Evolutionary conservation across 1,140 invertebrate genomes (phyloP), one percentile per base, ranked within the genome.

Genomic region (Drosophila guanche): DNA sequence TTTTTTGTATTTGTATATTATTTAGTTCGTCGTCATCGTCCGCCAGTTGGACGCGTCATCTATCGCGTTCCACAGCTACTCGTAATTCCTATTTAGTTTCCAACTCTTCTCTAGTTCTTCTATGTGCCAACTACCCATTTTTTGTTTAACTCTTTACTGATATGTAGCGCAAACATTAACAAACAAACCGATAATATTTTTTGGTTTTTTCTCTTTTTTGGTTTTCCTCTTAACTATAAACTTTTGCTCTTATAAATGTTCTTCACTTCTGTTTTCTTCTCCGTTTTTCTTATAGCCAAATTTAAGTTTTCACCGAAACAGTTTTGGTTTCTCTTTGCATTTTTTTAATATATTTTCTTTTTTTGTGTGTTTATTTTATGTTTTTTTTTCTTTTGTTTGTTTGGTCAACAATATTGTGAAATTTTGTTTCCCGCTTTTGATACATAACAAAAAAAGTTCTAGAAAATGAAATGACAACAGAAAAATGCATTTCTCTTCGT

Each of bases 81-180:
- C 10, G 33, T 37, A 62, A 42, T 83, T 75, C 59, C 41, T 67
- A 42, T 76, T 79, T 77, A 73, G 41, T 80, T 77, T 72, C 66
- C 78, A 86, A 81, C 74, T 83, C 56, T 75, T 67, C 60, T 54
- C 74, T 81, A 84, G 68, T 74, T 73, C 33, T 12, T 76, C 79
- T 79, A 89, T 62, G 60, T 81, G 81, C 83, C 79, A 86, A 78
- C 81, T 88, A 88, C 71, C 65, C 70, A 61, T 84, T 68, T 88
- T 89, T 29, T 33, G 0, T 33, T 37, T 37, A 84, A 89, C 84
- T 88, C 84, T 84, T 89, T 84, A 80, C 85, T 90, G 89, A 90
- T 90, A 90, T 90, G 89, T 90, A 90, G 89, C 85, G 89, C 89
- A 90, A 90, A 90, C 89, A 90, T 90, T 88, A 90, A 90, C 89